These are phyloP conservation scores for Philhelius pedissequus DNA, from an alignment of 2,888 invertebrate species.

Conservation along the genomic window DNA sequence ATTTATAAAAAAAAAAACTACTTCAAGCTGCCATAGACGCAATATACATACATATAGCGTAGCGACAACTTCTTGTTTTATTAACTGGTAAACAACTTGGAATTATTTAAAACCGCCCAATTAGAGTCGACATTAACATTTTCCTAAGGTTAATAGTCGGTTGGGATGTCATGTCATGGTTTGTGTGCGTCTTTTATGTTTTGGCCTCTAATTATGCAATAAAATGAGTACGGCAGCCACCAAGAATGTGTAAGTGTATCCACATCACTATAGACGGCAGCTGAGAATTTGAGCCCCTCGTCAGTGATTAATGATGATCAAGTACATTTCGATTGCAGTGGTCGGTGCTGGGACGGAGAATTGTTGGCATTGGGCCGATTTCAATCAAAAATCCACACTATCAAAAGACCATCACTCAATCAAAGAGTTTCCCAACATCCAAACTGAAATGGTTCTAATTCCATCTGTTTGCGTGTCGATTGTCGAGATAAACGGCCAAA, in stretches of 20 bases:
- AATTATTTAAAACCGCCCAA: conserved; percentile 58
- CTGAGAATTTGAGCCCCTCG: conserved; percentile 8
- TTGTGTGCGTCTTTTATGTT: background rate
- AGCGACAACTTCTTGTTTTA: conserved; percentile 39
- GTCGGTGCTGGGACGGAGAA: conserved; percentile 32
- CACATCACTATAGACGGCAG: background rate
- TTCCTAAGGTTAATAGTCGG: conserved; percentile 39
- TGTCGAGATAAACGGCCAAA: conserved; percentile 39
- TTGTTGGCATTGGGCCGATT: conserved; percentile 23
- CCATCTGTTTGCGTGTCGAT: conserved; percentile 52
- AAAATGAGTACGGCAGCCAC: conserved; percentile 34
- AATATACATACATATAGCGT: no score
- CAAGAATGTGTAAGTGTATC: conserved; percentile 16
- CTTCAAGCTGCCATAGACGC: conserved; percentile 15
- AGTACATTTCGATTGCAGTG: conserved; percentile 41
- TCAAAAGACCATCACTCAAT: conserved; percentile 47
- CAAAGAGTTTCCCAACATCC: conserved; percentile 31
- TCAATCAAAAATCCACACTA: conserved; percentile 50
- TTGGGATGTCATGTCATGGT: conserved; percentile 20
- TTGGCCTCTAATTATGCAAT: conserved; percentile 56
- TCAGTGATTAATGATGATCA: conserved; percentile 59
- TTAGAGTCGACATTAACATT: conserved; percentile 51
- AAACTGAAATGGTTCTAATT: conserved; percentile 40
- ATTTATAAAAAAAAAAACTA: background rate
- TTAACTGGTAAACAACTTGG: conserved; percentile 40